Conservation (phyloP, 1,140 invertebrate genomes). For the Fopius arisanus region DNA sequence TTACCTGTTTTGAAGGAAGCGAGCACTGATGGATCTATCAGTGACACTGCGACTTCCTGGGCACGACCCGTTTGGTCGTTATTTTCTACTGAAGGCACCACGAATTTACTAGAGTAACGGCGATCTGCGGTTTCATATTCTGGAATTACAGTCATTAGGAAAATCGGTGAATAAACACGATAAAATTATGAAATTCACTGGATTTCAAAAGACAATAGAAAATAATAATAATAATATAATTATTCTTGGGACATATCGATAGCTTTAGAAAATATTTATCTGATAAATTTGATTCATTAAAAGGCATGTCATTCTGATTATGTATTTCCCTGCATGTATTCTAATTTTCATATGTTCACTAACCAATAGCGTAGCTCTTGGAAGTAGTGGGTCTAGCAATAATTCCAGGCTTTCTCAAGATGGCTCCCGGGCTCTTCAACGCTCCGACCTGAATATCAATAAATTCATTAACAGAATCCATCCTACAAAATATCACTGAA, state of each 20-base stretch:
- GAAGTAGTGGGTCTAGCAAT: slow-evolving; percentile 3
- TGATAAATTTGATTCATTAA: too few species aligned
- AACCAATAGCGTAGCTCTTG: neutral
- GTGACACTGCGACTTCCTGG: slow-evolving; percentile 54
- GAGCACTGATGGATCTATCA: slow-evolving; percentile 49
- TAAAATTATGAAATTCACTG: too few species aligned
- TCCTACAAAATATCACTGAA: neutral
- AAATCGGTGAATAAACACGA: too few species aligned
- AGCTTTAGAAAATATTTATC: too few species aligned
- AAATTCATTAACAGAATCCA: neutral
- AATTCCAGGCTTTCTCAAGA: slow-evolving; percentile 40
- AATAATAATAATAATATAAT: too few species aligned
- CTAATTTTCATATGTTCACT: neutral
- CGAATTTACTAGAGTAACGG: slow-evolving; percentile 11
- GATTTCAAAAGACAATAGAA: too few species aligned
- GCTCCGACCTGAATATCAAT: slow-evolving; percentile 44
- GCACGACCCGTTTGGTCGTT: slow-evolving; percentile 54
- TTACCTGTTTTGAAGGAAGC: slow-evolving; percentile 40
- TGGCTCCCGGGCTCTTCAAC: slow-evolving; percentile 40
- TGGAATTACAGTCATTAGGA: neutral
- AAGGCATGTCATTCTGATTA: neutral
- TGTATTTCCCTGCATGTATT: neutral
- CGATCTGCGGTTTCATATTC: neutral
- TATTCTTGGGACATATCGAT: too few species aligned
- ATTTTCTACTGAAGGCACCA: neutral